Base-by-base conservation (phyloP, 2,888 invertebrate species). In the Trissolcus japonicus region DNA sequence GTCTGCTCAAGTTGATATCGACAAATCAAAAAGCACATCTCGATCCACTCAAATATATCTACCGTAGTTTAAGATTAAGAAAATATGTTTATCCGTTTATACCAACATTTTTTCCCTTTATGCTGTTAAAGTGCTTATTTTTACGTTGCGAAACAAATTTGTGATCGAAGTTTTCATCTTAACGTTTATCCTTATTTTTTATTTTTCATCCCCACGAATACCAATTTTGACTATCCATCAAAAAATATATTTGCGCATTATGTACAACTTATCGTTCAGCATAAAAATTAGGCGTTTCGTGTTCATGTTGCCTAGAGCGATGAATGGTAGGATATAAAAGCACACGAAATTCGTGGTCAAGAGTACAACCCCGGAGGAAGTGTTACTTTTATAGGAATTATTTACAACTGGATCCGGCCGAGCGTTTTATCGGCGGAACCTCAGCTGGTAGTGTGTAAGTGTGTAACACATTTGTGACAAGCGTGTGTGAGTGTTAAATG, bases 11-110 rank as follows among this genome's bases (percentile, higher is more conserved):
- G 21, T 17, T 40, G 56, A 55, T 65, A 69, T 69, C 73, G 68
- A 79, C 72, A 76, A 76, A 76, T 76, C 76, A 76, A 72, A 79
- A 73, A 59, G 69, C 56, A 68, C 65, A 68, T 65, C 57, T 17
- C 46, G 11, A 35, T 4, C 53, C 35, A 56, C 41, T 60, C 55
- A 48, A 25, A 72, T 67, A 62, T 57, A 25, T 62, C 71, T 57
- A 29, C 53, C 48, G 14, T 55, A 72, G 71, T 67, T 68, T 48
- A 72, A 60, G 43, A 66, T 68, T 72, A 77, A 63, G 76, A 60
- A 76, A 76, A 76, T 72, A 76, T 76, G 76, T 76, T 57, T 59
- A 62, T 66, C 61, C 56, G 61, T 41, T 61, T 14, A 6, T 46
- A 11, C 60, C 63, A 76, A 71, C 61, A 66, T 76, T 48, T 71